Base-by-base conservation (phyloP, 1,140 invertebrate genomes). In the Drosophila sproati region DNA sequence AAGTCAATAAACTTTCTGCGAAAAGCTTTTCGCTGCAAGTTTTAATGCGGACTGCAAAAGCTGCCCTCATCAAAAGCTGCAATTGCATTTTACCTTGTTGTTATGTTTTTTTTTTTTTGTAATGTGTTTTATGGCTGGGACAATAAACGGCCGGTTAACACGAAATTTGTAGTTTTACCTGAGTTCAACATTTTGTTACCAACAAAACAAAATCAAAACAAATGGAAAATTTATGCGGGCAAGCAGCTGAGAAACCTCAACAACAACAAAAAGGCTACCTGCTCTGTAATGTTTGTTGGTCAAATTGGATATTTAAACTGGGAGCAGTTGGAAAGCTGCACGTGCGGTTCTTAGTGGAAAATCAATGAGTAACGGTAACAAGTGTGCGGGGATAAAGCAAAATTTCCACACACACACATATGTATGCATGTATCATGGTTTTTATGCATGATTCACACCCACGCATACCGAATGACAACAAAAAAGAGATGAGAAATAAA, bases 361-460 rank as follows among this genome's bases (percentile, higher is more conserved):
- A 87, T 87, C 83, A 87, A 87, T 87, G 83, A 20, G 20, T 20
- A 20, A 1, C 68, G n/a, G 61, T 41, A 81, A 77, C 82, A 85
- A 82, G 70, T 82, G 80, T 78, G 72, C 31, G 66, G 28, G 29
- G 29, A 68, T 41, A 61, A 41, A 41, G 41, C 7, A 39, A 71
- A 73, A 81, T 76, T 78, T 86, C 6, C n/a, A 51, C 10, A 55
- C 29, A 47, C 55, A 51, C 41, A 60, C 55, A 61, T 55, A 64
- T 45, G 60, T 54, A 51, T 63, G 35, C 31, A 54, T 52, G 43
- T 63, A 63, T 68, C 20, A 20, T 20, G 20, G 37, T 73, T 41
- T 48, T 48, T 45, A 41, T 47, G 37, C 35, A 72, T 71, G 68
- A 71, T 52, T 70, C 73, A 71, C 68, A 51, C 66, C 72, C 59